These are phyloP conservation scores for Macrosteles quadrilineatus DNA, from an alignment of 1,140 invertebrate species.

Conservation along the genomic window DNA sequence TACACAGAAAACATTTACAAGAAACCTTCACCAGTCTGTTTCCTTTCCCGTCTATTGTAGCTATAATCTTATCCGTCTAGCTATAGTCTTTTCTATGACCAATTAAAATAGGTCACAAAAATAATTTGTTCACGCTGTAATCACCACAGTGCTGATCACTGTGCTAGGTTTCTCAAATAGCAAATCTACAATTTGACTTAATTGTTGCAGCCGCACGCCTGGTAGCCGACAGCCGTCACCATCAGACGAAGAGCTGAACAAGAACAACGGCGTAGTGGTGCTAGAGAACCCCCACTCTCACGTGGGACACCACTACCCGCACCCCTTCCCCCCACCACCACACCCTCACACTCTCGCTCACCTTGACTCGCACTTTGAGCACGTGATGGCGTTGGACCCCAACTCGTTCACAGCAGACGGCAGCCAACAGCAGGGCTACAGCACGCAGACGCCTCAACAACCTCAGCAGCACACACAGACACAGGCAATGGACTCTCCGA, in stretches of 20 bases:
- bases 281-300: slow-evolving; percentile 51
- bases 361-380: slow-evolving; percentile 42
- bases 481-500: slow-evolving; percentile 53
- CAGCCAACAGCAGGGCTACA: slow-evolving; percentile 32
- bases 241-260: slow-evolving; percentile 77
- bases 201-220: slow-evolving; percentile 71
- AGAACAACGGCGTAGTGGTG: slow-evolving; percentile 55
- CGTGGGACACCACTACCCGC: slow-evolving; percentile 54
- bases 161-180: no score
- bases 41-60: no score
- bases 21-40: no score
- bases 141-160: no score
- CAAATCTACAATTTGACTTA: no score
- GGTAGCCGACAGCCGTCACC: slow-evolving; percentile 90
- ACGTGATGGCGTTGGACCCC: slow-evolving; percentile 40
- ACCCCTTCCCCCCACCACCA: slow-evolving; percentile 48
- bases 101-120: no score
- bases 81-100: no score
- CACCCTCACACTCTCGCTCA: slow-evolving; percentile 26
- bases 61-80: no score
- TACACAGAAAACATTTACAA: no score
- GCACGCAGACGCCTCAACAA: slow-evolving; percentile 37
- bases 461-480: slow-evolving; percentile 58
- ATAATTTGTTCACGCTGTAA: no score
- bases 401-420: slow-evolving; percentile 7